Base-by-base conservation (phyloP, 1,140 invertebrate species). In the Arion vulgaris region DNA sequence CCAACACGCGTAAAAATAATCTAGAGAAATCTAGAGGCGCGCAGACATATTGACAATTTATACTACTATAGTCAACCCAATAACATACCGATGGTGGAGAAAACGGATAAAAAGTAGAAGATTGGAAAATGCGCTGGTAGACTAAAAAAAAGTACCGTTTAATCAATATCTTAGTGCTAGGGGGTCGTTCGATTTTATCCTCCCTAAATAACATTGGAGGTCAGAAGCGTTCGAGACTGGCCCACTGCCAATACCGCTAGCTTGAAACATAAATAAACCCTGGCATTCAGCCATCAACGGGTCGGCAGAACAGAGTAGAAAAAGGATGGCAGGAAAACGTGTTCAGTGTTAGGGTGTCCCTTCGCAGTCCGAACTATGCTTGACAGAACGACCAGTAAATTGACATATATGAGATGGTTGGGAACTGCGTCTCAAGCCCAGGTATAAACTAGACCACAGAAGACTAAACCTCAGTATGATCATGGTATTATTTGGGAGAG, bases 281-380 rank as follows among this genome's bases (percentile, higher is more conserved):
- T 80, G 78, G 78, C 78, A 80, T 28, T 32, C 26, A 51, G 36
- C 78, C 78, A 80, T 80, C 68, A 72, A 80, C 38, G 78, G 68
- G 45, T 36, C 39, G 76, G 51, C 53, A 39, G 36, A 41, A 57
- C 57, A 38, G 76, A 79, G 26, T 36, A 5, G 26, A 11, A 13
- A 72, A 45, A 41, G 11, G n/a, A n/a, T n/a, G n/a, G n/a, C n/a
- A n/a, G n/a, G n/a, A n/a, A n/a, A n/a, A n/a, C n/a, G n/a, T 68
- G n/a, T 41, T 38, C 51, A 38, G 76, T 36, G 76, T 79, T 53
- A 62, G 32, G 76, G 53, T 53, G 76, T 79, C 76, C n/a, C 34
- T 28, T 38, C 32, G 32, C 7, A 53, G 51, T 53, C 41, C 74
- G 2, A 53, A 23, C 9, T 57, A 11, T n/a, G 9, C 53, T 15